Conservation (phyloP, 2,797 vertebrate genomes). For the Arvicola amphibius region DNA sequence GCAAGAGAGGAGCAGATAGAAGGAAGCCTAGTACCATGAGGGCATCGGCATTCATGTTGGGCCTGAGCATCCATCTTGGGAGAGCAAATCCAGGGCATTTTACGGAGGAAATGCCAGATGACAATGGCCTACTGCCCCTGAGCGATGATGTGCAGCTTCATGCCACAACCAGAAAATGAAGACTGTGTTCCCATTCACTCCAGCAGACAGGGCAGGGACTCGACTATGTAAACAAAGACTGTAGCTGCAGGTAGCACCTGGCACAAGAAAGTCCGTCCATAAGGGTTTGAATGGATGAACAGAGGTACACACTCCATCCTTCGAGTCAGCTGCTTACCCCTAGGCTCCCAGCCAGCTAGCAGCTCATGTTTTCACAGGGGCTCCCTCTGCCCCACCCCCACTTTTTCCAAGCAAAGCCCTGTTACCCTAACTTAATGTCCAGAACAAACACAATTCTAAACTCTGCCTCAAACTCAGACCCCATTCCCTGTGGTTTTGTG, state of each 20-base stretch:
- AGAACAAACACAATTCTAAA: constrained; percentile 28
- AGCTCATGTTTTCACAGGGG: background rate
- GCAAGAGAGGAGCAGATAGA: background rate
- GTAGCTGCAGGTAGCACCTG: background rate
- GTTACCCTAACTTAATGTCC: constrained; percentile 41
- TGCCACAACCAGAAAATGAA: background rate
- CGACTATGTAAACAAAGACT: background rate
- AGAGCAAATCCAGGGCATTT: background rate
- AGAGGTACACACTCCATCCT: background rate
- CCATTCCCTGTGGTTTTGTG: constrained; percentile 32
- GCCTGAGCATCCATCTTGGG: background rate
- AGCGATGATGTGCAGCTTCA: background rate
- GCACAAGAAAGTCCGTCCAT: background rate
- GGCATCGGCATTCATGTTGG: fast-evolving
- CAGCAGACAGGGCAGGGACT: background rate
- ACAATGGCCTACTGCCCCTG: background rate
- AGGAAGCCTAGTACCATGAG: background rate
- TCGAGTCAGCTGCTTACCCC: background rate
- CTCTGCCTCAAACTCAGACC: constrained; percentile 32
- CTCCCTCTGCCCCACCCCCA: background rate
- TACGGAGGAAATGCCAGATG: background rate
- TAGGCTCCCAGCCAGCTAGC: background rate
- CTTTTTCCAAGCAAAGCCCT: background rate
- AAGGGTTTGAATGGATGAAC: background rate
- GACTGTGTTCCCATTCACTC: background rate